Base-by-base conservation (phyloP, 2,113 vertebrate species). In the Cisticola juncidis region DNA sequence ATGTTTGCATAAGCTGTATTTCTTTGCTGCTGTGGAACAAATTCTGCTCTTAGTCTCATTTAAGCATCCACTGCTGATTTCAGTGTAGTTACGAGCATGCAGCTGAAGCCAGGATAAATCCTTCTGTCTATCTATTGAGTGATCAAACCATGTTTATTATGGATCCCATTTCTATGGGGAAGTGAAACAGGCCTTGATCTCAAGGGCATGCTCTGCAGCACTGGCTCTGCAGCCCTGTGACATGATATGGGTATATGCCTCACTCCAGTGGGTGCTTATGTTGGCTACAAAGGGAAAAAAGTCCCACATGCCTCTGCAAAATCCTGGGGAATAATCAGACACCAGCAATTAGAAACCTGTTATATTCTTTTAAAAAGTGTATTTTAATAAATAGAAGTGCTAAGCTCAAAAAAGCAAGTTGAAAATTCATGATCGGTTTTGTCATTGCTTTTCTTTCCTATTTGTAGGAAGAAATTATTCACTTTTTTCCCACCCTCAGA, bases 381-480 rank as follows among this genome's bases (percentile, higher is more conserved):
- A 97, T 94, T 96, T 92, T 94, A 88, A 97, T 92, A 92, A 97
- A 95, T 94, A 94, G 84, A 77, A 62, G 35, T 48, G 47, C 96
- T 90, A 88, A 96, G 65, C 71, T 91, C 40, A 76, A 96, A 79
- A 76, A 81, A 95, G 78, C 71, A 84, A 94, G 97, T 95, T 90
- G 92, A 97, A 96, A 96, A 95, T 81, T 97, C 76, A 42, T 95
- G 95, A 95, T 96, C 91, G 97, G 70, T 96, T 97, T 96, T 97
- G 97, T 96, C 92, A 5, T 78, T 84, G 90, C 96, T 96, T 97
- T 96, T 97, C 84, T 97, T 97, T 97, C 97, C 95, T 97, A 97
- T 94, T 98, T 96, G 93, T 94, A 90, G 94, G 91, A 95, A 98
- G 90, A 98, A 97, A 97, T 97, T 97, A 96, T 96, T 98, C 95